These are phyloP conservation scores for Propithecus deckenii DNA, from an alignment of 2,797 vertebrate species.

Conservation along the genomic window DNA sequence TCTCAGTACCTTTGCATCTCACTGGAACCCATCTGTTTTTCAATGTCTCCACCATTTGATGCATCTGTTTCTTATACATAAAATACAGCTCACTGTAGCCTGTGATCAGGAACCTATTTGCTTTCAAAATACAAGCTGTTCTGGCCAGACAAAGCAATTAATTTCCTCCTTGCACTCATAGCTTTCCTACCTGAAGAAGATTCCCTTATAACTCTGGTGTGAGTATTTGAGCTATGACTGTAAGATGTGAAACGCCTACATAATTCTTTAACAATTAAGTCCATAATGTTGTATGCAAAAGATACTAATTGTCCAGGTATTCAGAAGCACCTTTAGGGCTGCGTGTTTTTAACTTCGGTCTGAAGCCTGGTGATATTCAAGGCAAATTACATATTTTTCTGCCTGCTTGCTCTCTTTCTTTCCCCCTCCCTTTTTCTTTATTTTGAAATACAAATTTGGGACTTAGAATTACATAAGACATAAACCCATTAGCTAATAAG, in stretches of 20 bases:
- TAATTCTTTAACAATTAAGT: neutral
- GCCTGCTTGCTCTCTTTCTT: neutral
- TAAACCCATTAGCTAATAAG: neutral
- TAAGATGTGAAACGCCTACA: neutral
- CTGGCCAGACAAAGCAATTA: neutral
- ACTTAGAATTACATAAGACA: neutral
- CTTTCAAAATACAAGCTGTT: neutral
- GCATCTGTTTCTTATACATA: neutral
- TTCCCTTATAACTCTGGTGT: neutral
- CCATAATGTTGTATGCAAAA: neutral
- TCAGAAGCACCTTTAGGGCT: neutral
- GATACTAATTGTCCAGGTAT: neutral
- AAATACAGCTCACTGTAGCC: neutral
- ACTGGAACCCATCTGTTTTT: neutral
- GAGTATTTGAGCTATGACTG: neutral
- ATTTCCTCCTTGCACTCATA: neutral
- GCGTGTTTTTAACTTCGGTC: neutral
- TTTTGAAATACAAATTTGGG: neutral
- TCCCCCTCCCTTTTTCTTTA: fast-evolving
- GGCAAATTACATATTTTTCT: neutral
- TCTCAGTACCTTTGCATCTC: neutral
- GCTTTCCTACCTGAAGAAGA: neutral
- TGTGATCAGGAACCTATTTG: neutral
- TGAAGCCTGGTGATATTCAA: neutral
- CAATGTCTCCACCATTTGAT: neutral